Evolutionary conservation across 2,797 vertebrate species (phyloP).

Genomic region (Bradypodion pumilum): DNA sequence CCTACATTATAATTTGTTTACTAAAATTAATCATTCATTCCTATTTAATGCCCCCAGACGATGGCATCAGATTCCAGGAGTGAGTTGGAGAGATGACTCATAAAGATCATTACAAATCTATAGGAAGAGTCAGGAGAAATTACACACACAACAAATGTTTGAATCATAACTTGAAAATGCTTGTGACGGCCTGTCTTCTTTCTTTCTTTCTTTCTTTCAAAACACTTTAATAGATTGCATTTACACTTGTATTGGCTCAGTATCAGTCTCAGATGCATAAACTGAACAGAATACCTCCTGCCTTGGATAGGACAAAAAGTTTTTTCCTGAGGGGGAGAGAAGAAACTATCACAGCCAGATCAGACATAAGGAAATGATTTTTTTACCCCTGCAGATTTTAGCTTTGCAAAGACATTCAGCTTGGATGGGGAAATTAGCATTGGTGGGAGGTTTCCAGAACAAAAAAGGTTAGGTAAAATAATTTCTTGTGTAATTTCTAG

Average conservation of each 20-base stretch:
- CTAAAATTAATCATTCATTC: slow-evolving; percentile 55
- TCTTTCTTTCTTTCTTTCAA: background rate
- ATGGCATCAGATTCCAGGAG: slow-evolving; percentile 1
- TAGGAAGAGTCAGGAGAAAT: slow-evolving; percentile 26
- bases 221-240: slow-evolving; percentile 10
- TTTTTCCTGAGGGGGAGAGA: slow-evolving; percentile 9
- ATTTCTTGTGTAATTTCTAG: background rate
- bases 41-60: slow-evolving; percentile 7
- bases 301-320: background rate
- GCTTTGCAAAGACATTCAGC: background rate
- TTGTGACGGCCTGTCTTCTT: slow-evolving; percentile 23
- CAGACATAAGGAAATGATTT: slow-evolving; percentile 20
- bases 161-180: background rate
- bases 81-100: background rate
- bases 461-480: background rate
- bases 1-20: slow-evolving; percentile 45
- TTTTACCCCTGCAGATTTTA: background rate
- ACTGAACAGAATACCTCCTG: background rate
- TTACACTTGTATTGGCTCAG: slow-evolving; percentile 10
- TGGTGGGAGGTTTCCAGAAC: background rate
- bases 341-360: background rate
- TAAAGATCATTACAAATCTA: slow-evolving; percentile 26
- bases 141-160: background rate
- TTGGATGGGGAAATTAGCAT: fast-evolving
- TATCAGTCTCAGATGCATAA: slow-evolving; percentile 1